Conservation (phyloP, 2,113 vertebrate species). For the Nycticryphes semicollaris region DNA sequence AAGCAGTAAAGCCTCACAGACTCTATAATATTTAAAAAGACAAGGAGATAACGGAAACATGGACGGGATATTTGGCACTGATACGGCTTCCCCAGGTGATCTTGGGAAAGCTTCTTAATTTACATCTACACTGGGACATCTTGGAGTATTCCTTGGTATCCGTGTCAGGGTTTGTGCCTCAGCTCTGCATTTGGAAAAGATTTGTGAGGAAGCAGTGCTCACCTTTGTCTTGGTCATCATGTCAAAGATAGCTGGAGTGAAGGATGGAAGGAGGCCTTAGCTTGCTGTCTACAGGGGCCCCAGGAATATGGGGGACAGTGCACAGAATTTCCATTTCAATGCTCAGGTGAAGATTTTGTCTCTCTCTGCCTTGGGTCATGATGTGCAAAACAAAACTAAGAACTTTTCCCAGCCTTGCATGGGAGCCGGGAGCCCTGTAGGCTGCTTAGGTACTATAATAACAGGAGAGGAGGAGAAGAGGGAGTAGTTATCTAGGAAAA, state of each 20-base stretch:
- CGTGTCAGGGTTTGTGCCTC: background rate
- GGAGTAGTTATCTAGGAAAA: background rate
- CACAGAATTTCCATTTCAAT: background rate
- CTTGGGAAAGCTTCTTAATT: background rate
- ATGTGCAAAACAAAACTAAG: background rate
- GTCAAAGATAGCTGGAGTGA: background rate
- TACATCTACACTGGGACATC: background rate
- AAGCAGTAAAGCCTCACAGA: background rate
- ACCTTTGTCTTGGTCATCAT: background rate
- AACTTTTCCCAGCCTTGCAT: background rate
- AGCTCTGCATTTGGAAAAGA: background rate
- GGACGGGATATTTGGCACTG: background rate
- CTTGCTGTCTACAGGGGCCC: background rate
- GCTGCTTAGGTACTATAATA: background rate
- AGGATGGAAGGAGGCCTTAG: background rate
- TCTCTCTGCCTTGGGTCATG: background rate
- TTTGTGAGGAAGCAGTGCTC: background rate
- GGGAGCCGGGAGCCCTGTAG: background rate
- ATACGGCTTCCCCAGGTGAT: background rate
- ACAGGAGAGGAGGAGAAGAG: background rate
- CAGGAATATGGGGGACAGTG: fast-evolving
- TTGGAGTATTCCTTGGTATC: background rate
- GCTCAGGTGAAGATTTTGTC: background rate
- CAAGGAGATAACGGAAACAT: background rate
- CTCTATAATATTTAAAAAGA: background rate